Percentiles rank a stretch among this genome's conserved stretches.
Evolutionary conservation across 1,140 invertebrate genomes (phyloP).

Genomic region (Heterodera schachtii): DNA sequence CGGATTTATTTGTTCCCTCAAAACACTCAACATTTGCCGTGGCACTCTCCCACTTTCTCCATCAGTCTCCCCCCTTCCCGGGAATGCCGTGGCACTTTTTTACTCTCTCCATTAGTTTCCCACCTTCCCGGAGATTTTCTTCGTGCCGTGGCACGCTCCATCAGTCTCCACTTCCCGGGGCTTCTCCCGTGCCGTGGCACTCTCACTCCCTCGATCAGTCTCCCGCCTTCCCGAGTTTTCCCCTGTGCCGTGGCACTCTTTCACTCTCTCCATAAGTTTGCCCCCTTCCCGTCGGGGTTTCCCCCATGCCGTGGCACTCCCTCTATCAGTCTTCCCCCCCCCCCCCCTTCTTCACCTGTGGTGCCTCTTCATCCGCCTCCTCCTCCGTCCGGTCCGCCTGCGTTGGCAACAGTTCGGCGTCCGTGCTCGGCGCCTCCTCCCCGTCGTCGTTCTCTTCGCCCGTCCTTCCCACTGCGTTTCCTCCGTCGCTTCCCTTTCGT

Average conservation of each 20-base stretch:
- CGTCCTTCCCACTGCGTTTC: not conserved
- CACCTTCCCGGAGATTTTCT: no score
- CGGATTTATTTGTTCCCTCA: no score
- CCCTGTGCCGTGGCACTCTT: no score
- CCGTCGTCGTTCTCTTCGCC: slow-evolving; percentile 3
- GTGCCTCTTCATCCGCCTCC: not conserved
- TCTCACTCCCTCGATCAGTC: no score
- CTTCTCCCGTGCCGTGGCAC: no score
- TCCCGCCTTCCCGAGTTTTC: no score
- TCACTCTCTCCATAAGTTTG: not conserved
- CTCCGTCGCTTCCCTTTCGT: not conserved
- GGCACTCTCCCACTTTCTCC: not conserved
- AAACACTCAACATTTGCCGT: not conserved
- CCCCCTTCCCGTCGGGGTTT: not conserved
- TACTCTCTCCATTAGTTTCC: no score
- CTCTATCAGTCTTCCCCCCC: not conserved
- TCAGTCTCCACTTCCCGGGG: no score
- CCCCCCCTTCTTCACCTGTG: not conserved
- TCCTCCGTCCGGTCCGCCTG: not conserved
- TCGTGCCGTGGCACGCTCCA: not conserved
- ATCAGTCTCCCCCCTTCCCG: not conserved
- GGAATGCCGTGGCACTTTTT: no score
- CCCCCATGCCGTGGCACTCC: not conserved
- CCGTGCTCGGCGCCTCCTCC: not conserved
- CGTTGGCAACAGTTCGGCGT: slow-evolving; percentile 3